phyloP scores from a whole-genome alignment of 1,140 invertebrate species.

The Adoxophyes honmai region DNA sequence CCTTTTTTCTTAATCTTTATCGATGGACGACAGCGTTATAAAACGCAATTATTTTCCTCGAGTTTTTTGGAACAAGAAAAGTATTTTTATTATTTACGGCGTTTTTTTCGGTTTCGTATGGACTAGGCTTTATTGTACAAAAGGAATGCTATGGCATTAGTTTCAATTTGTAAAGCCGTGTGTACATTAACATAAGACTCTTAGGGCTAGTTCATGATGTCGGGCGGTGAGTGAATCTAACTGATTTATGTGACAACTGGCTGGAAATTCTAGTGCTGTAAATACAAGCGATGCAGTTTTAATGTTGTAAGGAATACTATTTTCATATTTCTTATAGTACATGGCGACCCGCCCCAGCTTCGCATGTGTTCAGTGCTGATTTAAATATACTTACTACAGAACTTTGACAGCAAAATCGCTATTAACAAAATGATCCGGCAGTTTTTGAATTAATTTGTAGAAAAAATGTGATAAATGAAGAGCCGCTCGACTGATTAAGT shows the following conservation, averaged over 20 bases:
- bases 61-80: background rate
- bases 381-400: too few species aligned
- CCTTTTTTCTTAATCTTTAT: slow-evolving; percentile 1
- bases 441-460: too few species aligned
- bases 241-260: slow-evolving; percentile 1
- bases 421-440: too few species aligned
- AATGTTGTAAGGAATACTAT: too few species aligned
- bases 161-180: slow-evolving; percentile 38
- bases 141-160: slow-evolving; percentile 31
- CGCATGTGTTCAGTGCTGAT: too few species aligned
- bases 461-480: too few species aligned
- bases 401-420: too few species aligned
- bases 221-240: slow-evolving; percentile 15
- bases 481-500: too few species aligned
- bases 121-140: background rate
- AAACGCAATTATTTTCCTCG: slow-evolving; percentile 6
- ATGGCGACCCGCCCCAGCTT: too few species aligned
- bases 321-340: too few species aligned
- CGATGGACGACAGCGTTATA: slow-evolving; percentile 6
- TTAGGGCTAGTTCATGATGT: slow-evolving; percentile 25
- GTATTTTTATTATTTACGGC: too few species aligned
- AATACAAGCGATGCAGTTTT: too few species aligned
- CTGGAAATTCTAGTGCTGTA: background rate
- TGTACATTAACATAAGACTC: slow-evolving; percentile 31
- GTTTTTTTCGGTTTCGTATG: background rate